A percentile compares a stretch with the other conserved stretches of the same genome.
These are phyloP conservation scores for Hiodon alosoides DNA, from an alignment of 2,113 vertebrate genomes.

Conservation along the genomic window DNA sequence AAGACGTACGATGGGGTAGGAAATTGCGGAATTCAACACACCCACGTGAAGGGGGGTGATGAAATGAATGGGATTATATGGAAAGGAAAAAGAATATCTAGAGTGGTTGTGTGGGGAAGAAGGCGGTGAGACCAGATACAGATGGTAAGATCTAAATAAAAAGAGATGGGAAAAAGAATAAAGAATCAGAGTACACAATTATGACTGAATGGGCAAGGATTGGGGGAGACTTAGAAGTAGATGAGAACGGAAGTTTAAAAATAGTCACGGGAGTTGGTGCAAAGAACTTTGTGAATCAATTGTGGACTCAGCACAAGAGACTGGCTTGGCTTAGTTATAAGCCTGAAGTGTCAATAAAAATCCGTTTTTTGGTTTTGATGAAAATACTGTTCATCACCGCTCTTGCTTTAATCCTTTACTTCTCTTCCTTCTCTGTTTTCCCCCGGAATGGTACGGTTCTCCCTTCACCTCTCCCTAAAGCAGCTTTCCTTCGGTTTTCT, in stretches of 20 bases:
- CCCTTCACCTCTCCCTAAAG: background rate
- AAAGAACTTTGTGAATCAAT: conserved; percentile 60
- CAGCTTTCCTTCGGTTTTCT: background rate
- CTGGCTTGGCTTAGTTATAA: background rate
- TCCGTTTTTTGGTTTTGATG: background rate
- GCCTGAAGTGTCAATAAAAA: background rate
- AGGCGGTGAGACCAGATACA: conserved; percentile 19
- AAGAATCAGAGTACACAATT: conserved; percentile 42
- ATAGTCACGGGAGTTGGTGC: conserved; percentile 30
- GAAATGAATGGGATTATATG: too few species aligned
- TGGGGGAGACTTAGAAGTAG: too few species aligned
- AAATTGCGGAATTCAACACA: too few species aligned
- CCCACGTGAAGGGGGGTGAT: too few species aligned
- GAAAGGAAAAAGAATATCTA: background rate
- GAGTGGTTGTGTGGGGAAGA: background rate
- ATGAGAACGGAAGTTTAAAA: too few species aligned
- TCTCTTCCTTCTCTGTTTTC: background rate
- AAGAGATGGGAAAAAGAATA: background rate
- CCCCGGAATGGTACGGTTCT: background rate
- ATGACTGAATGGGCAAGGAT: conserved; percentile 56
- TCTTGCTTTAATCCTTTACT: background rate
- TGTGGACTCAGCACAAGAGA: background rate
- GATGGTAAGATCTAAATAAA: background rate
- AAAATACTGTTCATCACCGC: background rate
- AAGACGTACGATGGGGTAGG: background rate